Percentiles rank a stretch among this genome's conserved stretches.
Conservation (phyloP, 1,140 invertebrate genomes). For the Plectrocnemia conspersa region DNA sequence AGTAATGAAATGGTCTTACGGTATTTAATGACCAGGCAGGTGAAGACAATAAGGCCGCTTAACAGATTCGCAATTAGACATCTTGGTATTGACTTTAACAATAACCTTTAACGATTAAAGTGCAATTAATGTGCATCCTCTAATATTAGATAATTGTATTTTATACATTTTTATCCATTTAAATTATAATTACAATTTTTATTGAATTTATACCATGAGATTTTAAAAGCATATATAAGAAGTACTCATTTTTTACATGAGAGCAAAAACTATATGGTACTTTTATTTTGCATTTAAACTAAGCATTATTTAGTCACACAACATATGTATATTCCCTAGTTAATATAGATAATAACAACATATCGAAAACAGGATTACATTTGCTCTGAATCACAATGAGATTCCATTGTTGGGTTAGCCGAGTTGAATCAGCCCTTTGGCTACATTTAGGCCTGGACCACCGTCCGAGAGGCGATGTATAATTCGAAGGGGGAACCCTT, state of each 20-base stretch:
- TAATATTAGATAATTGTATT: no score
- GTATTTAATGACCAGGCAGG: slow-evolving; percentile 5
- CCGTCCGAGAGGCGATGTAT: not conserved
- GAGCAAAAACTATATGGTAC: no score
- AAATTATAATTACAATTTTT: no score
- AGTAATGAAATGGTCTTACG: not conserved
- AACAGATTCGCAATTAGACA: not conserved
- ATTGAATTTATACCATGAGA: no score
- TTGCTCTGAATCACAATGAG: not conserved
- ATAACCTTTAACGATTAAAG: not conserved
- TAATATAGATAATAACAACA: no score
- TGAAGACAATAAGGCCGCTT: not conserved
- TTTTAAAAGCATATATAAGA: no score
- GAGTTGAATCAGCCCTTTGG: not conserved
- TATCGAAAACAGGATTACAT: not conserved
- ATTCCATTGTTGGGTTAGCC: not conserved
- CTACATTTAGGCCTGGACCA: not conserved
- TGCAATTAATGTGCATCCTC: not conserved
- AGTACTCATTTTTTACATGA: no score
- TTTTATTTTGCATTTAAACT: no score
- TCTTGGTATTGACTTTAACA: not conserved
- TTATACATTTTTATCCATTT: no score
- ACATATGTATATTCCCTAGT: no score
- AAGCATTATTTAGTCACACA: no score
- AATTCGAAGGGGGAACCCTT: slow-evolving; percentile 9